Conservation (phyloP, 92 coral and sea anemone species). For the Pocillopora grandis region DNA sequence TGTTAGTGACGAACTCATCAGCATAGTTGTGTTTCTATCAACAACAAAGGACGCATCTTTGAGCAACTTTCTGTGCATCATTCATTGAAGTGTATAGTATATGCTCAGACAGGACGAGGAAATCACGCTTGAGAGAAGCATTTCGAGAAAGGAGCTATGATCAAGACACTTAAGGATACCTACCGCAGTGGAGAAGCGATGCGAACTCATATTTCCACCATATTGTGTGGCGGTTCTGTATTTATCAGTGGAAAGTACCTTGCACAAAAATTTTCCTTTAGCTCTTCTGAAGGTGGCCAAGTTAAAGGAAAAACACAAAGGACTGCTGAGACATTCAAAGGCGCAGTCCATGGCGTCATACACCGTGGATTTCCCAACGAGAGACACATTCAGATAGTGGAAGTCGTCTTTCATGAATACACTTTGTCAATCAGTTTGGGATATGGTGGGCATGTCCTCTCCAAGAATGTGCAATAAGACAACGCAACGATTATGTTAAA, state of each 20-base stretch:
- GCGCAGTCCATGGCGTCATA: neutral
- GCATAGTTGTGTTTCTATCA: neutral
- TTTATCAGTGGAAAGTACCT: neutral
- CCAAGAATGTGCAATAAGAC: neutral
- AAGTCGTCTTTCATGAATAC: neutral
- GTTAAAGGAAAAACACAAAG: neutral
- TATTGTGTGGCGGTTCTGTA: neutral
- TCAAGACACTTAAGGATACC: neutral
- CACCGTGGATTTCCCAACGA: neutral
- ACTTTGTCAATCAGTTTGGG: neutral
- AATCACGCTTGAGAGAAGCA: neutral
- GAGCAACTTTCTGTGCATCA: too few species aligned
- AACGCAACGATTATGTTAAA: too few species aligned
- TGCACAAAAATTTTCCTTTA: neutral
- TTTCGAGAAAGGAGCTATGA: neutral
- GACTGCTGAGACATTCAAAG: conserved; percentile 9
- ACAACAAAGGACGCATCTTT: too few species aligned
- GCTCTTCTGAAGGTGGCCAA: neutral
- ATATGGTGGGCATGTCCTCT: neutral
- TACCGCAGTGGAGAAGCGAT: neutral
- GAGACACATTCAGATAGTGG: neutral
- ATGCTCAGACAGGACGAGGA: neutral
- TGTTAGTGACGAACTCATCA: neutral
- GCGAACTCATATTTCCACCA: neutral
- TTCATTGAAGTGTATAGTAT: too few species aligned